Conservation (phyloP, 2,888 invertebrate genomes). For the Pyrocoelia pectoralis region DNA sequence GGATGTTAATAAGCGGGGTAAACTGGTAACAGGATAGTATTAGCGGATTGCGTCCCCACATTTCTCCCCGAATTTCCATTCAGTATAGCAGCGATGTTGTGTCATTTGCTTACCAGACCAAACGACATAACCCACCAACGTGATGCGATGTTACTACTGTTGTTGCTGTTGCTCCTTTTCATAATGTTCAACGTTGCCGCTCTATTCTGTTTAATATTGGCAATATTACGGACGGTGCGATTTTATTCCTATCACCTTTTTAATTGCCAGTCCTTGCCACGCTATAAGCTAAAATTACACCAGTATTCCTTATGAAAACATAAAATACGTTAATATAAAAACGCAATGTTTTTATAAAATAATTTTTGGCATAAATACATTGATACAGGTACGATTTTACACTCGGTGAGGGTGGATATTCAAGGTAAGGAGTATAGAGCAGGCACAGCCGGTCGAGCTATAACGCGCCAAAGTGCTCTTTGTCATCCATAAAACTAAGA, state of each 20-base stretch:
- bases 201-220: conserved; percentile 40
- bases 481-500: conserved; percentile 57
- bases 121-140: conserved; percentile 41
- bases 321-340: neutral
- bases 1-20: conserved; percentile 45
- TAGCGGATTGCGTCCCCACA: conserved; percentile 34
- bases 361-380: conserved; percentile 2
- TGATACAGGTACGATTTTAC: conserved; percentile 38
- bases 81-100: conserved; percentile 34
- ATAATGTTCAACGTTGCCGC: conserved; percentile 41
- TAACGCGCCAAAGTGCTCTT: conserved; percentile 55
- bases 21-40: conserved; percentile 39
- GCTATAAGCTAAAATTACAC: conserved; percentile 3
- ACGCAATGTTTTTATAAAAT: neutral
- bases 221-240: conserved; percentile 31
- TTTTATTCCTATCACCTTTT: conserved; percentile 28
- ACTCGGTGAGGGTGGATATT: conserved; percentile 45
- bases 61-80: conserved; percentile 39
- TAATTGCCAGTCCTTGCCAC: conserved; percentile 18
- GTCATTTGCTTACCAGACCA: conserved; percentile 45
- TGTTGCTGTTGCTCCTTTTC: conserved; percentile 32
- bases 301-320: conserved; percentile 15
- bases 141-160: conserved; percentile 29
- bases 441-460: conserved; percentile 52
- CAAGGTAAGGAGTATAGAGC: conserved; percentile 42